Conservation (phyloP, 2,888 invertebrate species). For the Andrena minutula region DNA sequence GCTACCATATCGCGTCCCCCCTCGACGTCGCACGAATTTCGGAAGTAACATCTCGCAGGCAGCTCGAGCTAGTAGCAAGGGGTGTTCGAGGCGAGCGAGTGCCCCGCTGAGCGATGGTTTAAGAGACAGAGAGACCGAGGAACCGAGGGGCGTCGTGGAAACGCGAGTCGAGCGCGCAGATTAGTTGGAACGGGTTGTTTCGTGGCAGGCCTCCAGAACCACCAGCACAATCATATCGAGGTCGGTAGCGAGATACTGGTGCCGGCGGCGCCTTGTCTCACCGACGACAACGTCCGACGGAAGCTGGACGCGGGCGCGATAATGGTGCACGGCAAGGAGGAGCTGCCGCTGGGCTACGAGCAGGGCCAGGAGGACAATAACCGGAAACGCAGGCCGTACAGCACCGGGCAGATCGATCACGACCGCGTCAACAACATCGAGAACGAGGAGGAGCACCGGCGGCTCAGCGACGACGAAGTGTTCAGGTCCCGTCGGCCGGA, state of each 20-base stretch:
- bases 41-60: too few relatives aligned
- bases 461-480: constrained; percentile 67
- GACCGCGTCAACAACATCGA: constrained; percentile 73
- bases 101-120: not conserved
- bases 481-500: constrained; percentile 57
- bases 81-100: too few relatives aligned
- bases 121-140: constrained; percentile 24
- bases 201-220: constrained; percentile 76
- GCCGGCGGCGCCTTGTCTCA: constrained; percentile 80
- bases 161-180: constrained; percentile 37
- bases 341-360: constrained; percentile 87
- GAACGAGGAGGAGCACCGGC: constrained; percentile 73
- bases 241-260: constrained; percentile 83
- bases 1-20: too few relatives aligned
- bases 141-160: not conserved
- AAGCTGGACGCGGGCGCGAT: constrained; percentile 86
- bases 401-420: constrained; percentile 69
- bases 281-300: constrained; percentile 84
- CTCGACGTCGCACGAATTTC: too few relatives aligned
- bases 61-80: too few relatives aligned
- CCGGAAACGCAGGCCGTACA: constrained; percentile 67
- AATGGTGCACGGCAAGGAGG: constrained; percentile 89
- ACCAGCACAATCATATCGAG: constrained; percentile 80
- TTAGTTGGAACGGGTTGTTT: constrained; percentile 51
- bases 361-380: constrained; percentile 73